Percentiles rank a stretch among this genome's conserved stretches.
These are phyloP conservation scores for Melieria omissa DNA, from an alignment of 2,888 invertebrate species.

Conservation along the genomic window DNA sequence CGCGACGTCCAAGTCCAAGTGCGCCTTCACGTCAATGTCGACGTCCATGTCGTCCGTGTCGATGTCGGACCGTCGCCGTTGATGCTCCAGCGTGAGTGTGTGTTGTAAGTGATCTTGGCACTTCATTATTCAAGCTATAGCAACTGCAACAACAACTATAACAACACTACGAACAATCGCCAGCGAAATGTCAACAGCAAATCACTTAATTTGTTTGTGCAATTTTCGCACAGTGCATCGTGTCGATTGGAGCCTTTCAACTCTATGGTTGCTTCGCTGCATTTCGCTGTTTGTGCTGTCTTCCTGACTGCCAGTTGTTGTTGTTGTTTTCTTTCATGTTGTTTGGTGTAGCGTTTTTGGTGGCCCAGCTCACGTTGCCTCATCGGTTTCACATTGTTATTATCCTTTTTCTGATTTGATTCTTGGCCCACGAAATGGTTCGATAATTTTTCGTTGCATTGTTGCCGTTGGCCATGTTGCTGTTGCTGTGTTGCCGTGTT, in stretches of 20 bases:
- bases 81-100: background rate
- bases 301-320: too few relatives aligned
- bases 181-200: conserved; percentile 33
- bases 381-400: conserved; percentile 25
- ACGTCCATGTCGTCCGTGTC: too few relatives aligned
- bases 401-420: conserved; percentile 32
- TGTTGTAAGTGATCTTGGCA: conserved; percentile 34
- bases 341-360: too few relatives aligned
- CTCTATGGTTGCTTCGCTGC: background rate
- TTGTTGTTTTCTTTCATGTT: too few relatives aligned
- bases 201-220: conserved; percentile 37
- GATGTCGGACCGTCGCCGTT: too few relatives aligned
- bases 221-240: conserved; percentile 19
- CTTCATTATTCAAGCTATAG: conserved; percentile 35
- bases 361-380: conserved; percentile 1
- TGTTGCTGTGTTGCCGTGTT: conserved; percentile 43
- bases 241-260: background rate
- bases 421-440: conserved; percentile 55
- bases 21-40: too few relatives aligned
- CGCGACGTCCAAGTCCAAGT: too few relatives aligned
- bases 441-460: conserved; percentile 58
- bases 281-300: background rate
- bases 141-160: conserved; percentile 30
- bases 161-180: conserved; percentile 6
- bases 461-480: conserved; percentile 44